These are phyloP conservation scores for Butastur rufipennis DNA, from an alignment of 2,113 vertebrate genomes.

Conservation along the genomic window DNA sequence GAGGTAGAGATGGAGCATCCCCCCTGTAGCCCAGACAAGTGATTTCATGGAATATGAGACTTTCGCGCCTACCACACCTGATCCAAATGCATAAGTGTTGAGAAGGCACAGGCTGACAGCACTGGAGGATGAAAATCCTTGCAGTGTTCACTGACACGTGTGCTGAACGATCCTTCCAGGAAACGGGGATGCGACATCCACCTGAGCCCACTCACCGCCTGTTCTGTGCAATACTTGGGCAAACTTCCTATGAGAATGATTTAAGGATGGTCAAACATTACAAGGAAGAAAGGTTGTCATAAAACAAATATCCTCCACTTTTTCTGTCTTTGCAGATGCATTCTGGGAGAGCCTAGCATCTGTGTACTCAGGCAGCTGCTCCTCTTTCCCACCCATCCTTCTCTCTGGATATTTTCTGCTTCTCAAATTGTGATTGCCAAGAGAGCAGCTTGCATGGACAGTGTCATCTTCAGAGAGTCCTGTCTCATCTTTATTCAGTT, in stretches of 20 bases:
- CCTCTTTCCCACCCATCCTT: neutral
- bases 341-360: neutral
- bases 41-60: neutral
- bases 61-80: neutral
- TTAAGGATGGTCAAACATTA: neutral
- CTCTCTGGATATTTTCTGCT: neutral
- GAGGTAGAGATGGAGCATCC: neutral
- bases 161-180: neutral
- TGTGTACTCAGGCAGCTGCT: neutral
- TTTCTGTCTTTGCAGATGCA: neutral
- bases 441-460: neutral
- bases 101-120: neutral
- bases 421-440: neutral
- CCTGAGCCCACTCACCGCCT: neutral
- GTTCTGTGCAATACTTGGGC: neutral
- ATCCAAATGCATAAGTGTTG: neutral
- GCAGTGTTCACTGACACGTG: rapidly evolving
- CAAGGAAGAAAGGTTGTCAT: neutral
- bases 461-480: neutral
- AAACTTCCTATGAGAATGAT: neutral
- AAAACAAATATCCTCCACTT: neutral
- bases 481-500: neutral
- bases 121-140: neutral
- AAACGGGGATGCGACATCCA: neutral
- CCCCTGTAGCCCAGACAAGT: neutral